These are phyloP conservation scores for Agapornis roseicollis DNA, from an alignment of 2,113 vertebrate genomes.

Conservation along the genomic window DNA sequence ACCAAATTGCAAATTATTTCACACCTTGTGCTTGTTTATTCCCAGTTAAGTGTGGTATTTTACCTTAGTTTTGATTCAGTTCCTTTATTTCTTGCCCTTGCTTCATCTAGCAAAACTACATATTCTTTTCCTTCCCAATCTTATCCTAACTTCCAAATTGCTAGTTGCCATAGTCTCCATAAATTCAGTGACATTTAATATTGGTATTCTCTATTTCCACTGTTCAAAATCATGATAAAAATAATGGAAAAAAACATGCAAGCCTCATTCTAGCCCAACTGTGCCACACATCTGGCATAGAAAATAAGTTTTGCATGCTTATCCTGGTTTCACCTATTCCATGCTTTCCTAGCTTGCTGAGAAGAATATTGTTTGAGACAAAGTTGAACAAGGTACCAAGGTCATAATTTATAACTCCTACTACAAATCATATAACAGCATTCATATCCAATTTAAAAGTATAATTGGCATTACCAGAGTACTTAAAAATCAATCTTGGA, in stretches of 20 bases:
- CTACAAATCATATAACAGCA: background rate
- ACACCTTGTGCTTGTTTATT: background rate
- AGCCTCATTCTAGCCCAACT: background rate
- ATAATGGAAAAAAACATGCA: background rate
- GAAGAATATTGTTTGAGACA: background rate
- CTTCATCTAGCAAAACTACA: background rate
- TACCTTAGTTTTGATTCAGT: background rate
- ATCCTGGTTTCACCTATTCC: background rate
- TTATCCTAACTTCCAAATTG: background rate
- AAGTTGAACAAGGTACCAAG: background rate
- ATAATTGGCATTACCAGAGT: background rate
- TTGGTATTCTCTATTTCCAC: background rate
- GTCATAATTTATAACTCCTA: background rate
- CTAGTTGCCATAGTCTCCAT: background rate
- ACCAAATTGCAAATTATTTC: fast-evolving
- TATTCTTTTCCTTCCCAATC: background rate
- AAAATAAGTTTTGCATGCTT: background rate
- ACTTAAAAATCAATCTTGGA: background rate
- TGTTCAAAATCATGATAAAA: background rate
- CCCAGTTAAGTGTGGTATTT: background rate
- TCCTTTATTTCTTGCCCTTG: background rate
- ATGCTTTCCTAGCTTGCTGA: background rate
- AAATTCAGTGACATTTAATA: background rate
- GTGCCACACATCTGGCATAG: background rate
- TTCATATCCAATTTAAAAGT: background rate